Base-by-base conservation (phyloP, 2,113 vertebrate species). In the Mellivora capensis region DNA sequence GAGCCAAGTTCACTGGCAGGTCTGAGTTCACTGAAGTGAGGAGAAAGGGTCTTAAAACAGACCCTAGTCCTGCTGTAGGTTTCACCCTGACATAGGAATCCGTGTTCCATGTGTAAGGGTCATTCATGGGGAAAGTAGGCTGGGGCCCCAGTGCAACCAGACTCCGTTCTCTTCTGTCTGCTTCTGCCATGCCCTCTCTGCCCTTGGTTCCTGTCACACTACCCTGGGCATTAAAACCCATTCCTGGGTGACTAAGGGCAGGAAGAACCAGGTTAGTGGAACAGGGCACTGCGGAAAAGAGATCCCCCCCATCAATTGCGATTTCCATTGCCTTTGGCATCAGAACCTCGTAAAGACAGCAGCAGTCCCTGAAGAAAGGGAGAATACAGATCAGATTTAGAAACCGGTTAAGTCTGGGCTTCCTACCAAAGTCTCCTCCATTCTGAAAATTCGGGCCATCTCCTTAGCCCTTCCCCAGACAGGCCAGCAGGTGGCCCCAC, bases 401-500 rank as follows among this genome's bases (percentile, higher is more conserved):
- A 90, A 95, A 67, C 14, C 0, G 0, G 15, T 2, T 2, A 72
- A 49, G 9, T 76, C 47, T 14, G 61, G 7, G 15, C 4, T 57
- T 62, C 77, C 54, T 10, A 27, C 44, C 13, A 17, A 74, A 74
- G 77, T 34, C 54, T 83, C 82, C 29, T 64, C 20, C n/a, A 4
- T 29, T 47, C 54, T 72, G 34, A 82, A 89, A 89, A 52, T n/a
- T 42, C 54, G 21, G 37, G 49, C 69, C 4, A 0, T 31, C 39
- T 67, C 74, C 17, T 47, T 13, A 21, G 64, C 25, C 49, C 18
- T 94, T 95, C 54, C 77, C 64, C 80, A 47, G 0, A 2, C 4
- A 0, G 2, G 57, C 97, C 97, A 96, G 96, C 93, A 98, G 98
- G 90, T 96, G 97, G 97, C 96, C 52, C 54, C 96, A 97, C 57